Percentiles rank a stretch among this genome's conserved stretches.
Conservation (phyloP, 1,140 invertebrate genomes). For the Diplogasteroides magnus region DNA sequence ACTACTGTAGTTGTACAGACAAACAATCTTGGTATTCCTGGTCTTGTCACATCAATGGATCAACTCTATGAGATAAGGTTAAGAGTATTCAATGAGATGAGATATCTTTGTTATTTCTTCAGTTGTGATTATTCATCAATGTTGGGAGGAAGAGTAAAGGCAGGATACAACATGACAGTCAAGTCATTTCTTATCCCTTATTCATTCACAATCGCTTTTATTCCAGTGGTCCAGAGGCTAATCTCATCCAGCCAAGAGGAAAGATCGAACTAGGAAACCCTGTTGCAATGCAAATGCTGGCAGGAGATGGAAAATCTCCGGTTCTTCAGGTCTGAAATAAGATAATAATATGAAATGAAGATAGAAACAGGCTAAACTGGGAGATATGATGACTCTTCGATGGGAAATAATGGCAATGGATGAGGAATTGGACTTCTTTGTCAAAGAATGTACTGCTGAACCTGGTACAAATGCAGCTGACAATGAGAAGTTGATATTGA, state of each 20-base stretch:
- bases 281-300: slow-evolving; percentile 52
- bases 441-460: slow-evolving; percentile 50
- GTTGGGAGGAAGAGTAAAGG: slow-evolving; percentile 49
- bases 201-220: background rate
- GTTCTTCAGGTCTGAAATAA: slow-evolving; percentile 28
- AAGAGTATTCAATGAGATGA: too few species aligned
- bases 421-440: slow-evolving; percentile 55
- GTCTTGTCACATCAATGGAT: slow-evolving; percentile 55
- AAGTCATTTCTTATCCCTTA: slow-evolving; percentile 23
- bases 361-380: slow-evolving; percentile 49
- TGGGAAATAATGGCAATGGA: slow-evolving; percentile 57
- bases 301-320: slow-evolving; percentile 38
- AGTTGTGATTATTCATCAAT: slow-evolving; percentile 46
- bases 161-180: slow-evolving; percentile 53
- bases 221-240: slow-evolving; percentile 48
- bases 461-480: slow-evolving; percentile 27
- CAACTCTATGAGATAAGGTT: slow-evolving; percentile 53
- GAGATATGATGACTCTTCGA: slow-evolving; percentile 52
- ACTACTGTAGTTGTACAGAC: slow-evolving; percentile 54
- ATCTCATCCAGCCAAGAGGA: slow-evolving; percentile 53
- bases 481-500: slow-evolving; percentile 47
- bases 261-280: slow-evolving; percentile 55
- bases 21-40: slow-evolving; percentile 54
- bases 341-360: slow-evolving; percentile 1
- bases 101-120: too few species aligned